These are phyloP conservation scores for Limnephilus auricula DNA, from an alignment of 2,888 invertebrate genomes.

Conservation along the genomic window DNA sequence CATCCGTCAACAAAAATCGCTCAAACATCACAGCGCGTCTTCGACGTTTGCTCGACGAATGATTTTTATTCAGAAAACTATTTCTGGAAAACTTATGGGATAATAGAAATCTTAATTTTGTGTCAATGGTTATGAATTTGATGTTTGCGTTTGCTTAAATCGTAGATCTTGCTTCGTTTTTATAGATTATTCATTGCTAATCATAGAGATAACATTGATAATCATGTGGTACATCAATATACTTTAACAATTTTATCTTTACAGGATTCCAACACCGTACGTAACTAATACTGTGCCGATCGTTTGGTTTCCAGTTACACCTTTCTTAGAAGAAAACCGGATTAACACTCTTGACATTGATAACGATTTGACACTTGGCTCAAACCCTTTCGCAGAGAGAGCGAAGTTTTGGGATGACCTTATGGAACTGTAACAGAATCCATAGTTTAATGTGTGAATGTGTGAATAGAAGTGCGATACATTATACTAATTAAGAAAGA, in stretches of 20 bases:
- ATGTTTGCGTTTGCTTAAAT: too few species aligned
- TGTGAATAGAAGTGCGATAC: too few species aligned
- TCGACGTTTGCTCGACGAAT: neutral
- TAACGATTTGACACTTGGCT: neutral
- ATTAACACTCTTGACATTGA: constrained; percentile 50
- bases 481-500: too few species aligned
- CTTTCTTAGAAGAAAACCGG: neutral
- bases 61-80: neutral
- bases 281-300: neutral
- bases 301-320: constrained; percentile 52
- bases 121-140: neutral
- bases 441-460: neutral
- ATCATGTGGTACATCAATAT: too few species aligned
- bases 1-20: neutral
- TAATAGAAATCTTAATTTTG: neutral
- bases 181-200: too few species aligned
- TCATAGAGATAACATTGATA: too few species aligned
- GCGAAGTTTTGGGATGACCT: constrained; percentile 12
- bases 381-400: constrained; percentile 6
- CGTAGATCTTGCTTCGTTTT: too few species aligned
- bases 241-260: neutral
- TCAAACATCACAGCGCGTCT: neutral
- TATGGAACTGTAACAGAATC: neutral
- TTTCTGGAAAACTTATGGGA: neutral
- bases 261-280: constrained; percentile 51